Conservation (phyloP, 1,140 invertebrate genomes). For the Caenorhabditis inopinata region DNA sequence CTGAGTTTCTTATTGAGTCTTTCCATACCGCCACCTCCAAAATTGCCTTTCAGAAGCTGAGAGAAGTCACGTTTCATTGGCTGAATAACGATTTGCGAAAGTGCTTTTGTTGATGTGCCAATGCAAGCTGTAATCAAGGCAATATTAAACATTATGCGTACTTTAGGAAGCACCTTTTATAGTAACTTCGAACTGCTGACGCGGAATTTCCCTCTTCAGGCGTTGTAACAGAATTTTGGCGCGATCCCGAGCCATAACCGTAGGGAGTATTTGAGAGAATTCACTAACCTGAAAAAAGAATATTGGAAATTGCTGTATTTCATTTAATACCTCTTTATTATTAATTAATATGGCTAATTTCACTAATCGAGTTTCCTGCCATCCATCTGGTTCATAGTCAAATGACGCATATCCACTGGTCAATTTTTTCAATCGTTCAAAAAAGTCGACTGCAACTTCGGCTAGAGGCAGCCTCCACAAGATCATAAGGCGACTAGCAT, state of each 20-base stretch:
- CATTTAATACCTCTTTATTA: slow-evolving; percentile 74
- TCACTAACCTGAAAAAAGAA: slow-evolving; percentile 76
- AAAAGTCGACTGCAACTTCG: slow-evolving; percentile 92
- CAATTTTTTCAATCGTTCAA: slow-evolving; percentile 77
- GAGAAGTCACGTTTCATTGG: slow-evolving; percentile 81
- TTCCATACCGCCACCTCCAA: slow-evolving; percentile 78
- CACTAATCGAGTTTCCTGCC: slow-evolving; percentile 74
- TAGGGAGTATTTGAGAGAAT: slow-evolving; percentile 80
- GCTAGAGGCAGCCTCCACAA: slow-evolving; percentile 82
- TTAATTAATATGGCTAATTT: slow-evolving; percentile 71
- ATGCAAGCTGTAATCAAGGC: slow-evolving; percentile 56
- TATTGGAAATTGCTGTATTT: no score
- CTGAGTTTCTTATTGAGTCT: slow-evolving; percentile 84
- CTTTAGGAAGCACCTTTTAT: slow-evolving; percentile 76
- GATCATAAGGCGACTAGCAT: slow-evolving; percentile 78
- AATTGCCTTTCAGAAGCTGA: slow-evolving; percentile 60
- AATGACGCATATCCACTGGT: slow-evolving; percentile 91
- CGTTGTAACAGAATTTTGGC: slow-evolving; percentile 76
- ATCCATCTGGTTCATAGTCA: slow-evolving; percentile 90
- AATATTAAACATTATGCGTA: not conserved
- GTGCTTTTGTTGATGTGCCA: slow-evolving; percentile 76
- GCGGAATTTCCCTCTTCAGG: slow-evolving; percentile 83
- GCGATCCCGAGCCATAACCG: slow-evolving; percentile 72
- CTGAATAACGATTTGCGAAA: slow-evolving; percentile 84
- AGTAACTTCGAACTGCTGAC: slow-evolving; percentile 81